Evolutionary conservation across 92 coral and sea anemone genomes (phyloP).

Genomic region (Pocillopora grandis): DNA sequence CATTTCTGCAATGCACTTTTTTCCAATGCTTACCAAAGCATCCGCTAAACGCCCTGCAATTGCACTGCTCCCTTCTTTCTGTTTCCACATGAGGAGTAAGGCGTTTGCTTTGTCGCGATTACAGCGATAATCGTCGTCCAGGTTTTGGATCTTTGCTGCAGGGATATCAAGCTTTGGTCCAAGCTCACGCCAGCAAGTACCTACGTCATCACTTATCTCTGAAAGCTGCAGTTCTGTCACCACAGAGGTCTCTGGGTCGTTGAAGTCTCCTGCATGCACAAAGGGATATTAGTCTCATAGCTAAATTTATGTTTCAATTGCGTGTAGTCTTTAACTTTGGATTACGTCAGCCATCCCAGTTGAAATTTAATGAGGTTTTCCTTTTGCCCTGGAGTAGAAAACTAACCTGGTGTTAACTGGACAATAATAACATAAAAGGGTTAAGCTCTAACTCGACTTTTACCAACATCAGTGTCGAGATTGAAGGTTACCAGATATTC

Average conservation of each 20-base stretch:
- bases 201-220: slow-evolving; percentile 77
- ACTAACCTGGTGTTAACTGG: too few species aligned
- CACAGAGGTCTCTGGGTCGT: slow-evolving; percentile 11
- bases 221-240: slow-evolving; percentile 63
- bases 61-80: slow-evolving; percentile 60
- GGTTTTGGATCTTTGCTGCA: slow-evolving; percentile 62
- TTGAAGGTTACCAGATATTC: too few species aligned
- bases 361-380: too few species aligned
- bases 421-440: too few species aligned
- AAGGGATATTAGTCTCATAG: too few species aligned
- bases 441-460: too few species aligned
- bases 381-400: too few species aligned
- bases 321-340: too few species aligned
- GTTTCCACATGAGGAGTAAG: slow-evolving; percentile 70
- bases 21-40: slow-evolving; percentile 54
- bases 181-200: slow-evolving; percentile 72
- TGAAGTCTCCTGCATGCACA: not conserved
- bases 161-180: slow-evolving; percentile 68
- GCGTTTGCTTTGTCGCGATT: slow-evolving; percentile 72
- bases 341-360: too few species aligned
- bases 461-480: too few species aligned
- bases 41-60: slow-evolving; percentile 58
- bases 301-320: too few species aligned
- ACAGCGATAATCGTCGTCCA: slow-evolving; percentile 59
- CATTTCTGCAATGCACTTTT: slow-evolving; percentile 73